phyloP scores from a whole-genome alignment of 2,797 vertebrate species.

The Xiphorhynchus erythropygius region DNA sequence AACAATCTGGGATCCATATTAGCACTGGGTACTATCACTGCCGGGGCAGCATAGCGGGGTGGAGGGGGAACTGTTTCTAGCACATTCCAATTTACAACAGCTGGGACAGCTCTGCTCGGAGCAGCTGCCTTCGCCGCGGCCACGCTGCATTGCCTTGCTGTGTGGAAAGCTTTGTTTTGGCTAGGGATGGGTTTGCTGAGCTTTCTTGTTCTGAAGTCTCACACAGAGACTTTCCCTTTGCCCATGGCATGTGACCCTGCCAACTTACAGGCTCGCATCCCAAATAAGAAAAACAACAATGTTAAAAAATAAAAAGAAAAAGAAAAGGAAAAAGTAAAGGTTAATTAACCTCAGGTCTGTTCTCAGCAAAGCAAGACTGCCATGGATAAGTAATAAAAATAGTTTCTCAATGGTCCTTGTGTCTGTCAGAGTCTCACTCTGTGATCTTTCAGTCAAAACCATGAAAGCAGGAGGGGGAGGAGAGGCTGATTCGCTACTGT shows the following conservation, averaged over 20 bases:
- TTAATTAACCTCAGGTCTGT: slow-evolving; percentile 61
- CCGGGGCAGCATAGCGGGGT: fast-evolving
- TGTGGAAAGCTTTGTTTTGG: slow-evolving; percentile 44
- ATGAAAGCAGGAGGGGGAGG: background rate
- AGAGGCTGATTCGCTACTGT: slow-evolving; percentile 47
- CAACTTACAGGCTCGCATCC: background rate
- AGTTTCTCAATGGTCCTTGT: slow-evolving; percentile 61
- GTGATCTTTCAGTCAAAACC: slow-evolving; percentile 68
- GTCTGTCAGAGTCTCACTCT: slow-evolving; percentile 41
- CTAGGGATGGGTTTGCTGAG: background rate
- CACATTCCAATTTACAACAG: slow-evolving; percentile 47
- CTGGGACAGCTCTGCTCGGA: background rate
- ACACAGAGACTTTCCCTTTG: slow-evolving; percentile 22
- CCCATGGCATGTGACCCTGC: slow-evolving; percentile 26
- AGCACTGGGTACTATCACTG: fast-evolving
- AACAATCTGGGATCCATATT: slow-evolving; percentile 42
- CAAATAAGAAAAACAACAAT: background rate
- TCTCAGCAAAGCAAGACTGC: slow-evolving; percentile 52
- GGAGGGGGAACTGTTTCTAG: background rate
- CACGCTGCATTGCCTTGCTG: background rate
- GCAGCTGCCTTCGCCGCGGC: background rate
- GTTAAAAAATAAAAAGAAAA: background rate
- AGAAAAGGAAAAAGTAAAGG: background rate
- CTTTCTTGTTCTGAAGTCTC: background rate
- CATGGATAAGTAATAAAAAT: slow-evolving; percentile 63